Evolutionary conservation across 1,140 invertebrate genomes (phyloP).

Genomic region (Psilanteris sp.): DNA sequence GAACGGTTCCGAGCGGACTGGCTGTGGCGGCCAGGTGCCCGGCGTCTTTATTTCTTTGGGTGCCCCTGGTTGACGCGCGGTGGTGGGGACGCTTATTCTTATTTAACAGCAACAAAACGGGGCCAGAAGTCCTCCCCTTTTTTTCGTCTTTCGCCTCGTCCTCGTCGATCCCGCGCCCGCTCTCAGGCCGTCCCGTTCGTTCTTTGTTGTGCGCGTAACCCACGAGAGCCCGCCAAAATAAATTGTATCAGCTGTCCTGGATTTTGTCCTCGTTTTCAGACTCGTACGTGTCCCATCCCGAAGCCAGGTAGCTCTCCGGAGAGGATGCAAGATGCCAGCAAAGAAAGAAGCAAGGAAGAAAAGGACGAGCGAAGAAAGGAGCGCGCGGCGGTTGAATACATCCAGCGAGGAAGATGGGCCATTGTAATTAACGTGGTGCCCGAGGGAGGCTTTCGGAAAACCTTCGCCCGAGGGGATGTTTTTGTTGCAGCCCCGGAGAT

Average conservation of each 20-base stretch:
- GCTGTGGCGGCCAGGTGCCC: constrained; percentile 72
- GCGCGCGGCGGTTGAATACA: constrained; percentile 14
- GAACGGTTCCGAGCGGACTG: constrained; percentile 71
- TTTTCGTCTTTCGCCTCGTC: constrained; percentile 29
- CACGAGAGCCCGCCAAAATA: constrained; percentile 73
- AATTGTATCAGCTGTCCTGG: constrained; percentile 78
- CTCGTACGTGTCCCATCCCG: constrained; percentile 42
- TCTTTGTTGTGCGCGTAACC: constrained; percentile 39
- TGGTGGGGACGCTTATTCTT: constrained; percentile 74
- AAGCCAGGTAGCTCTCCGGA: constrained; percentile 48
- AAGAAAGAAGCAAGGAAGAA: constrained; percentile 5
- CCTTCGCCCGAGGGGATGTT: too few species aligned
- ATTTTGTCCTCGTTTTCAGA: constrained; percentile 66
- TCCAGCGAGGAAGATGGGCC: constrained; percentile 26
- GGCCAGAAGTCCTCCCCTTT: constrained; percentile 62
- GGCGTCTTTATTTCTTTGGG: constrained; percentile 77
- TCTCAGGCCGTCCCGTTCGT: constrained; percentile 1
- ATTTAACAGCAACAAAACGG: constrained; percentile 74
- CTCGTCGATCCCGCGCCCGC: background rate
- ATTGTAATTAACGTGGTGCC: constrained; percentile 59
- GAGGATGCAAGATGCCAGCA: background rate
- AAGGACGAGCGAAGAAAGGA: too few species aligned
- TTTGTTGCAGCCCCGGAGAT: too few species aligned
- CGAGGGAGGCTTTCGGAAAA: too few species aligned
- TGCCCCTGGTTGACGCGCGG: constrained; percentile 43